These are phyloP conservation scores for Stylophora pistillata DNA, from an alignment of 64 coral and sea anemone species.

Conservation along the genomic window DNA sequence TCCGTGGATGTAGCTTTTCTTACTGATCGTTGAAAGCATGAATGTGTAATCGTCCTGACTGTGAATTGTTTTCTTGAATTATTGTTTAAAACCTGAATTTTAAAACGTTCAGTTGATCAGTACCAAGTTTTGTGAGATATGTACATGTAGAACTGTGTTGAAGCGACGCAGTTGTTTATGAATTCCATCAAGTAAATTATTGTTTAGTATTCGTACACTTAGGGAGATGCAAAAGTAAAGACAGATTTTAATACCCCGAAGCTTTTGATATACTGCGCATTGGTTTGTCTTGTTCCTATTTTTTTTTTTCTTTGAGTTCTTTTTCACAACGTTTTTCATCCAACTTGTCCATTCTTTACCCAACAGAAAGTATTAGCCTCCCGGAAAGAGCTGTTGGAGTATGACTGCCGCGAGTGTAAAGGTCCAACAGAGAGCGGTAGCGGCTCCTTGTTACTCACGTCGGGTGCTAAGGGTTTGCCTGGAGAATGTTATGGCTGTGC, in stretches of 20 bases:
- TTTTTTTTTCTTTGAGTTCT: no score
- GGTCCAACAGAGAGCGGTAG: conserved; percentile 34
- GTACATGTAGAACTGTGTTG: no score
- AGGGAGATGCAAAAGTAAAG: background rate
- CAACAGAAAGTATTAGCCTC: conserved; percentile 94
- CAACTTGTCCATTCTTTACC: background rate
- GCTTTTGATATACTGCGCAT: no score
- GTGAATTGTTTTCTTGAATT: no score
- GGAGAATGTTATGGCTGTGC: conserved; percentile 95
- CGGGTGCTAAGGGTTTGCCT: conserved; percentile 61
- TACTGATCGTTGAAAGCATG: no score
- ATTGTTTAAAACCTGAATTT: no score
- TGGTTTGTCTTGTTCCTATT: no score
- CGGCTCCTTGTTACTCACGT: conserved; percentile 63
- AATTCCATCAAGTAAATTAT: background rate
- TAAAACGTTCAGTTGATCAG: no score
- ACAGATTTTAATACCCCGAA: background rate
- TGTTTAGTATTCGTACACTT: background rate
- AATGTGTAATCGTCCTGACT: no score
- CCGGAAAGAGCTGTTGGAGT: conserved; percentile 91
- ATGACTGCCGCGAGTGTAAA: conserved; percentile 87
- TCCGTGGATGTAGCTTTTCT: no score
- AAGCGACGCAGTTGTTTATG: background rate
- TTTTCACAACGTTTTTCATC: no score
- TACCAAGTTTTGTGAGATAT: no score